These are phyloP conservation scores for Mesochorus sp. DNA, from an alignment of 2,888 invertebrate genomes.

Conservation along the genomic window DNA sequence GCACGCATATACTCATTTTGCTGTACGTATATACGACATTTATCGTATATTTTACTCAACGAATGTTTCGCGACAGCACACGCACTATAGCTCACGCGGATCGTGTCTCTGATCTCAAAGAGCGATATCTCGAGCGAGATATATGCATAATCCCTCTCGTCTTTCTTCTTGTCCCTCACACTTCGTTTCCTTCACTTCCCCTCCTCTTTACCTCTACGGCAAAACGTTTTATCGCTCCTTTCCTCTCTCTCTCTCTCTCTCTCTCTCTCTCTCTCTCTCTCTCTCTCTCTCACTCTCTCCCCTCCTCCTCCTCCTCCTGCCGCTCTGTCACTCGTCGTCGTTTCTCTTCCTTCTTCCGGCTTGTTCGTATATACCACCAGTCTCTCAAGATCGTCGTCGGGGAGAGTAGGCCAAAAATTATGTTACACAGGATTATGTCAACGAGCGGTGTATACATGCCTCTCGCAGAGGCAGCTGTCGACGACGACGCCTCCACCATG, in stretches of 20 bases:
- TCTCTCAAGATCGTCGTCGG: neutral
- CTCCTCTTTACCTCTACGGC: constrained; percentile 37
- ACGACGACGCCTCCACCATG: neutral
- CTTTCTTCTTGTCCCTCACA: constrained; percentile 50
- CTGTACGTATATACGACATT: constrained; percentile 11
- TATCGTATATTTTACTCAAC: neutral
- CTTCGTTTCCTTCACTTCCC: no score
- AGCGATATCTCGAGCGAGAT: constrained; percentile 57
- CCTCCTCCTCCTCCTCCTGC: no score
- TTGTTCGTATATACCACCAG: constrained; percentile 28
- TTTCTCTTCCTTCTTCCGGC: constrained; percentile 58
- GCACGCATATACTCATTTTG: neutral
- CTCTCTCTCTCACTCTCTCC: constrained; percentile 39
- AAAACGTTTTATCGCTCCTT: constrained; percentile 66
- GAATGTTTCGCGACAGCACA: neutral
- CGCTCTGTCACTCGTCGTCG: constrained; percentile 31
- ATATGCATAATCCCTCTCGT: constrained; percentile 60
- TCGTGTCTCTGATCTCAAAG: constrained; percentile 58
- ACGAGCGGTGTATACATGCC: constrained; percentile 23
- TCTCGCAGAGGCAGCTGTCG: constrained; percentile 33
- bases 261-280: constrained; percentile 19
- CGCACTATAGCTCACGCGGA: constrained; percentile 47
- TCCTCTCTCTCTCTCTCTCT: constrained; percentile 37
- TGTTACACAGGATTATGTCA: constrained; percentile 54
- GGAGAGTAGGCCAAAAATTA: constrained; percentile 30